Conservation (phyloP, 2,113 vertebrate species). For the Tiliqua scincoides region DNA sequence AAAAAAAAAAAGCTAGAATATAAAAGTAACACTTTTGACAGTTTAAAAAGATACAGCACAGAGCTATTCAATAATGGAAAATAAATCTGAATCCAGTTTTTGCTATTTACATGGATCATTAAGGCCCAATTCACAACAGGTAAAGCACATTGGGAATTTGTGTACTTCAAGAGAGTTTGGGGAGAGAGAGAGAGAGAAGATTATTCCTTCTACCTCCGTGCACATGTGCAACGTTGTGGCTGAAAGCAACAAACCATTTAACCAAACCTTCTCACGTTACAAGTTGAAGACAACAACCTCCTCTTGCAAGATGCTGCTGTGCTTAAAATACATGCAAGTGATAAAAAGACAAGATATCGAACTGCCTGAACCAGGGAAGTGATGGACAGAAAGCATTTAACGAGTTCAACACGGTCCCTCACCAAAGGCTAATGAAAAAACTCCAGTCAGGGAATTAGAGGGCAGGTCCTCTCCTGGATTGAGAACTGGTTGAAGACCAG, state of each 20-base stretch:
- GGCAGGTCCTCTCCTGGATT: too few relatives aligned
- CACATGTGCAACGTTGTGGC: background rate
- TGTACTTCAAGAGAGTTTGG: slow-evolving; percentile 56
- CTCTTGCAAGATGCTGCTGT: background rate
- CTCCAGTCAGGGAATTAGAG: too few relatives aligned
- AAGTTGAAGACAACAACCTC: background rate
- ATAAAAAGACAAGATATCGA: background rate
- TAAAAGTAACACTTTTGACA: slow-evolving; percentile 72
- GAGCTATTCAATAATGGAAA: slow-evolving; percentile 62
- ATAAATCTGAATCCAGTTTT: slow-evolving; percentile 62
- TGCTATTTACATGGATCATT: slow-evolving; percentile 71
- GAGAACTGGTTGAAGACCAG: too few relatives aligned
- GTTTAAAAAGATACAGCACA: slow-evolving; percentile 61
- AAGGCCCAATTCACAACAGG: slow-evolving; percentile 76
- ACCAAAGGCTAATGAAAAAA: too few relatives aligned
- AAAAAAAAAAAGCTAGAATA: slow-evolving; percentile 55
- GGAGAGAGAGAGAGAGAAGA: background rate
- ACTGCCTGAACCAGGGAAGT: background rate
- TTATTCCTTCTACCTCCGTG: background rate
- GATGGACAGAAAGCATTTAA: background rate
- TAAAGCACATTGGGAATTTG: slow-evolving; percentile 67
- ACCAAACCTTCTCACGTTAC: background rate
- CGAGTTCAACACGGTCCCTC: too few relatives aligned
- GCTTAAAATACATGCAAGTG: background rate
- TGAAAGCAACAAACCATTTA: background rate